These are phyloP conservation scores for Xestia sexstrigata DNA, from an alignment of 2,888 invertebrate species.

Conservation along the genomic window DNA sequence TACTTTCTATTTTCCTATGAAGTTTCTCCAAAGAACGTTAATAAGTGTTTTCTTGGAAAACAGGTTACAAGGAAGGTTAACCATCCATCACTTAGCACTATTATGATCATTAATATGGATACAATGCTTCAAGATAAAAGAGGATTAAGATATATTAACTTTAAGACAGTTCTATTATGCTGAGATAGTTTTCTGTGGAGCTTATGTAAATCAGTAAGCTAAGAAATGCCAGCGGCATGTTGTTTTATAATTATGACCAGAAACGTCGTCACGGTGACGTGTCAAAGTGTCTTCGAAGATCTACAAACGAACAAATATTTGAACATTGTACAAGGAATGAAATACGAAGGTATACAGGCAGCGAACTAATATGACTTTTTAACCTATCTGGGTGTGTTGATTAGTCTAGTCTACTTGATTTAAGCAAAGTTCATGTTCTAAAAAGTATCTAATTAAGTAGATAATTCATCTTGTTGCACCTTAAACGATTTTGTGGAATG, in stretches of 20 bases:
- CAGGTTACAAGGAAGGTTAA: conserved; percentile 9
- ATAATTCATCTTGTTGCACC: not conserved
- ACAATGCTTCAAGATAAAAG: conserved; percentile 8
- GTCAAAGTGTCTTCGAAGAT: not conserved
- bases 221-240: not conserved
- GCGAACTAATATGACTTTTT: not conserved
- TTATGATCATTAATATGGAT: conserved; percentile 34
- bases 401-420: not conserved
- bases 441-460: not conserved
- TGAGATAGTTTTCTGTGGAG: not conserved
- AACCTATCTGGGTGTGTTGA: not conserved
- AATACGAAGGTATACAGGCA: not conserved
- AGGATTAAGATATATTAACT: conserved; percentile 2
- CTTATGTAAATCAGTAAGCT: not conserved
- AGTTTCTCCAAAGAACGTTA: not conserved
- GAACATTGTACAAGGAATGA: not conserved
- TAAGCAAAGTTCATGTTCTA: too few species aligned
- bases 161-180: not conserved
- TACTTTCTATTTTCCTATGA: not conserved
- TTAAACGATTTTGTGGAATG: not conserved
- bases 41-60: conserved; percentile 9
- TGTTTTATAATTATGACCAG: not conserved
- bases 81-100: conserved; percentile 37
- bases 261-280: not conserved
- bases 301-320: not conserved